These are phyloP conservation scores for Leptopilina myrica DNA, from an alignment of 2,888 invertebrate species.

Conservation along the genomic window DNA sequence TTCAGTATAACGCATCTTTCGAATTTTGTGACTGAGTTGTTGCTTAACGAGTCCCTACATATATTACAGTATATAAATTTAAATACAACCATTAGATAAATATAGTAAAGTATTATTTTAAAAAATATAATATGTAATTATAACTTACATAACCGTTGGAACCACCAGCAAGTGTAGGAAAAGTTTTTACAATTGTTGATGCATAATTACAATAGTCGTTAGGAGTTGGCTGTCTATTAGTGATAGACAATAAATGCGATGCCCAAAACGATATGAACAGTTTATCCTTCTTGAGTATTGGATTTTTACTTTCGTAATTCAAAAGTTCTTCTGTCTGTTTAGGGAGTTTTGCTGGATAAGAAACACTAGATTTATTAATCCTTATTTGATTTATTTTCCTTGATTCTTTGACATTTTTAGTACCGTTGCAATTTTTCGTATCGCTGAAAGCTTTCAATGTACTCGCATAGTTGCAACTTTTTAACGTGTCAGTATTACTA, in stretches of 20 bases:
- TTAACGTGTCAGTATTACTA: too few species aligned
- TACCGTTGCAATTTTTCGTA: too few species aligned
- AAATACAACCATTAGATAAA: not conserved
- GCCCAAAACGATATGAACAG: not conserved
- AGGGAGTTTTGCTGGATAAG: not conserved
- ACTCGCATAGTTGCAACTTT: too few species aligned
- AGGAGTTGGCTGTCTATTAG: not conserved
- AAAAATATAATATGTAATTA: not conserved
- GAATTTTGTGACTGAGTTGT: not conserved
- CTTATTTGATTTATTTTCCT: too few species aligned
- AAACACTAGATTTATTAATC: not conserved
- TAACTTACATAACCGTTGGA: not conserved
- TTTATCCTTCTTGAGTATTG: not conserved
- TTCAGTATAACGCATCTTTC: not conserved
- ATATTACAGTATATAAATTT: not conserved
- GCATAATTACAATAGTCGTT: not conserved
- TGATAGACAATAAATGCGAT: not conserved
- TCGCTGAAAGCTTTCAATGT: too few species aligned
- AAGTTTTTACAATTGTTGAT: not conserved
- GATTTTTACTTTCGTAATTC: not conserved
- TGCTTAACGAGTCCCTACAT: not conserved
- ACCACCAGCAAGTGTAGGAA: not conserved
- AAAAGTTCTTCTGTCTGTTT: not conserved
- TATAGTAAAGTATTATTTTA: not conserved
- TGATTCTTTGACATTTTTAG: too few species aligned